Conservation (phyloP, 2,888 invertebrate genomes). For the Amiota communis region DNA sequence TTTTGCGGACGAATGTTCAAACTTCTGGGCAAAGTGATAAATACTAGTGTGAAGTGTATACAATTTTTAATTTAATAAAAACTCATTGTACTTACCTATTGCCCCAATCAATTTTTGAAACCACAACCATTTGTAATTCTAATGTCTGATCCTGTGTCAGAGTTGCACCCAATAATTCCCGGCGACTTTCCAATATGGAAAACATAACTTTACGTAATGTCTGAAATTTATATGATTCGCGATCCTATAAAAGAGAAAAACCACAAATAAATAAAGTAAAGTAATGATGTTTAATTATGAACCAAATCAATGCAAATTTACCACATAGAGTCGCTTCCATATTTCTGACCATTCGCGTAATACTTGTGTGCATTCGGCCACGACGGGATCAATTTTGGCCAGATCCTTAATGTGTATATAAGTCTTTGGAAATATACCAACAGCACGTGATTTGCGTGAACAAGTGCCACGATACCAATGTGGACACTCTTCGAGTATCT, state of each 20-base stretch:
- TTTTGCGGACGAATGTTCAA: no score
- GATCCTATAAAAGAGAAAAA: constrained; percentile 76
- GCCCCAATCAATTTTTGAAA: constrained; percentile 96
- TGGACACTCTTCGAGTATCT: constrained; percentile 90
- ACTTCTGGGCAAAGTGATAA: no score
- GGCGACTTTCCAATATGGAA: constrained; percentile 88
- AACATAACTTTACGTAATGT: constrained; percentile 92
- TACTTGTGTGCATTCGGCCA: constrained; percentile 91
- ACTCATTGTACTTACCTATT: constrained; percentile 81
- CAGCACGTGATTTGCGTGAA: constrained; percentile 80
- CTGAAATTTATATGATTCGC: constrained; percentile 88
- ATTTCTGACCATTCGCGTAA: constrained; percentile 94
- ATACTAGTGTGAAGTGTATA: constrained; percentile 48
- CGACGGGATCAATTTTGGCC: constrained; percentile 90
- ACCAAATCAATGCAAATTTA: constrained; percentile 73
- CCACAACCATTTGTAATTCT: constrained; percentile 88
- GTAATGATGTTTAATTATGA: constrained; percentile 8
- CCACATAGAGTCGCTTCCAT: constrained; percentile 94
- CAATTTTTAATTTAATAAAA: constrained; percentile 56
- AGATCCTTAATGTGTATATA: constrained; percentile 91
- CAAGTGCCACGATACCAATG: constrained; percentile 91
- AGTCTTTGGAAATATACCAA: constrained; percentile 84
- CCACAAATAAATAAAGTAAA: neutral
- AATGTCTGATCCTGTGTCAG: constrained; percentile 92
- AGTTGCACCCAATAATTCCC: constrained; percentile 89